These are phyloP conservation scores for Pseudomugil gertrudae DNA, from an alignment of 2,797 vertebrate species.

Conservation along the genomic window DNA sequence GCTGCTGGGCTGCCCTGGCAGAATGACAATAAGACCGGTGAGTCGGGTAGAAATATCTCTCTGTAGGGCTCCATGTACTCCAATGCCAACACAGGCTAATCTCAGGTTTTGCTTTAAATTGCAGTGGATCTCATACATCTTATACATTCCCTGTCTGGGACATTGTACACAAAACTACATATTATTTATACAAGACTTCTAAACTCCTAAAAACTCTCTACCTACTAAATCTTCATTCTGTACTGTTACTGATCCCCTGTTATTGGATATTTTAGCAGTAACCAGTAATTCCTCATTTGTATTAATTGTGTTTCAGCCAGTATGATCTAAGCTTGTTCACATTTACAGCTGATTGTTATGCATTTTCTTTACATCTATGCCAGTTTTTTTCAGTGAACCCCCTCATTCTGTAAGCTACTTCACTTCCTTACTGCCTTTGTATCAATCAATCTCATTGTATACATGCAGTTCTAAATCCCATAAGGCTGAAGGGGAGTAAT, in stretches of 20 bases:
- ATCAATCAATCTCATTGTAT: conserved; percentile 15
- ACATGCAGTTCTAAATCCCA: conserved; percentile 16
- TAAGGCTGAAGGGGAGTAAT: conserved; percentile 24
- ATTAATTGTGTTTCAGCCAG: not conserved
- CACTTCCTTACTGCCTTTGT: conserved; percentile 6
- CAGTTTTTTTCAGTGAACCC: conserved; percentile 16
- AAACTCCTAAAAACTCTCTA: not conserved
- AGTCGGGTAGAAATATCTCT: conserved; percentile 43
- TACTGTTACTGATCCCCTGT: not conserved
- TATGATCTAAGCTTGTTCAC: not conserved
- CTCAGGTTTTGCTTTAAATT: conserved; percentile 15
- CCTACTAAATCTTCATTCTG: not conserved
- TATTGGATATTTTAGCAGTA: not conserved
- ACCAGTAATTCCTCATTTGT: not conserved
- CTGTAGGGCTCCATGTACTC: conserved; percentile 34
- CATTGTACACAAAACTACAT: conserved; percentile 12
- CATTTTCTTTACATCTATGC: conserved; percentile 2
- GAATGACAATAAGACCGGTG: conserved; percentile 63
- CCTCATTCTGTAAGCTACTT: conserved; percentile 16
- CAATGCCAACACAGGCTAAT: conserved; percentile 19
- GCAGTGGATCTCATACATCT: conserved; percentile 33
- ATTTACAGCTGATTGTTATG: not conserved
- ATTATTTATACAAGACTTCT: not conserved
- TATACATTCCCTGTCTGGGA: not conserved
- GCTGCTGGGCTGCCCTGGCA: conserved; percentile 52